Conservation (phyloP, 2,113 vertebrate species). For the Bostrychus sinensis region DNA sequence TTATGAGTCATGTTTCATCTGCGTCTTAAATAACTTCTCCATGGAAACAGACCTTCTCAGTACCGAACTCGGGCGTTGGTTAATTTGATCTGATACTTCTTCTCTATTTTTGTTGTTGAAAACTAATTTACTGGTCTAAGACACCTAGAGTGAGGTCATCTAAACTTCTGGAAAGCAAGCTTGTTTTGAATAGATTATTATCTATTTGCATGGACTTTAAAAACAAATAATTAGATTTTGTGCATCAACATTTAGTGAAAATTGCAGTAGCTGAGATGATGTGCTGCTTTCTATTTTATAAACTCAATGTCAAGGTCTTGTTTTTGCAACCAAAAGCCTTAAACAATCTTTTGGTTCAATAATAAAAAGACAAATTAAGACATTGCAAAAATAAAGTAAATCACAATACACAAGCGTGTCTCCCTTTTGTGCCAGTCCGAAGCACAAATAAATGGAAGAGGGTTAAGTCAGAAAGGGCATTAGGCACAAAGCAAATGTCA, state of each 20-base stretch:
- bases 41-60: neutral
- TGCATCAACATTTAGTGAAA: too few relatives aligned
- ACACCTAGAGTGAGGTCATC: neutral
- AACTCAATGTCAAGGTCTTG: neutral
- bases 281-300: neutral
- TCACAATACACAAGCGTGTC: too few relatives aligned
- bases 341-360: neutral
- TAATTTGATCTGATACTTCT: constrained; percentile 1
- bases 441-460: too few relatives aligned
- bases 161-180: neutral
- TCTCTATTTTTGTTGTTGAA: too few relatives aligned
- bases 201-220: neutral
- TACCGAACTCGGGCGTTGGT: neutral
- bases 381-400: too few relatives aligned
- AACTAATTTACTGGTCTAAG: neutral
- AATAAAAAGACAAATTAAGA: neutral
- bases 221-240: too few relatives aligned
- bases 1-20: constrained; percentile 10
- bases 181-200: neutral
- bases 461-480: too few relatives aligned
- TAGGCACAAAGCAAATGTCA: too few relatives aligned
- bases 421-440: too few relatives aligned
- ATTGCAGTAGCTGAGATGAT: neutral
- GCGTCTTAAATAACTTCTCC: constrained; percentile 1
- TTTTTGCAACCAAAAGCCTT: neutral